These are phyloP conservation scores for Contarinia nasturtii DNA, from an alignment of 1,140 invertebrate genomes.

Conservation along the genomic window DNA sequence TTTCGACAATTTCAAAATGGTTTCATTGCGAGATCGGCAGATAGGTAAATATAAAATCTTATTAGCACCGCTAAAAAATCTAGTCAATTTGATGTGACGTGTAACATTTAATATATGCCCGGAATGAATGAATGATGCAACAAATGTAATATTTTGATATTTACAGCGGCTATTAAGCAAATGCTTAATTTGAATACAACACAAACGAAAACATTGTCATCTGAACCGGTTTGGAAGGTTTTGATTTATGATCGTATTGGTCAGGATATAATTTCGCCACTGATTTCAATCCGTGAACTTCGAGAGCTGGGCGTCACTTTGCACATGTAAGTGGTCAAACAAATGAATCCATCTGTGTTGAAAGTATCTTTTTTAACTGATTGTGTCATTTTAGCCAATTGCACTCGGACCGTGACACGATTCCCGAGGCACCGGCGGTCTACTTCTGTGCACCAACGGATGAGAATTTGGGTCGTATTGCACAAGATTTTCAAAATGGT, in stretches of 20 bases:
- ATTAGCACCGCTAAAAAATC: no score
- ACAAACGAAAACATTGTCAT: constrained; percentile 46
- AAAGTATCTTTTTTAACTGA: background rate
- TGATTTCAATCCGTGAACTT: constrained; percentile 90
- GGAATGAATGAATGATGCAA: background rate
- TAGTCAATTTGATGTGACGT: no score
- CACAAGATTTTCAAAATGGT: constrained; percentile 77
- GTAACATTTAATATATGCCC: no score
- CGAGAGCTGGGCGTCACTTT: constrained; percentile 91
- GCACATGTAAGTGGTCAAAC: constrained; percentile 79
- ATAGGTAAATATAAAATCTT: constrained; percentile 33
- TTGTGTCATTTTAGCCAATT: constrained; percentile 39
- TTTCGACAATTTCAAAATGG: constrained; percentile 34
- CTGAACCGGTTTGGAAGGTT: constrained; percentile 88
- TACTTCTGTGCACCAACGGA: constrained; percentile 97
- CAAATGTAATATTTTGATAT: background rate
- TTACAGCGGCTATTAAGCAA: constrained; percentile 66
- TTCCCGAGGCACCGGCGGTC: constrained; percentile 95
- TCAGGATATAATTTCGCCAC: constrained; percentile 95
- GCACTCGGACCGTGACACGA: constrained; percentile 83
- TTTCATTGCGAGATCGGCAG: constrained; percentile 48
- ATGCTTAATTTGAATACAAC: constrained; percentile 86
- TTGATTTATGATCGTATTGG: constrained; percentile 89
- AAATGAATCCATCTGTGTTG: background rate
- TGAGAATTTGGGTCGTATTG: constrained; percentile 89